A percentile compares a stretch with the other conserved stretches of the same genome.
These are phyloP conservation scores for Lagopus muta DNA, from an alignment of 2,113 vertebrate genomes.

Conservation along the genomic window DNA sequence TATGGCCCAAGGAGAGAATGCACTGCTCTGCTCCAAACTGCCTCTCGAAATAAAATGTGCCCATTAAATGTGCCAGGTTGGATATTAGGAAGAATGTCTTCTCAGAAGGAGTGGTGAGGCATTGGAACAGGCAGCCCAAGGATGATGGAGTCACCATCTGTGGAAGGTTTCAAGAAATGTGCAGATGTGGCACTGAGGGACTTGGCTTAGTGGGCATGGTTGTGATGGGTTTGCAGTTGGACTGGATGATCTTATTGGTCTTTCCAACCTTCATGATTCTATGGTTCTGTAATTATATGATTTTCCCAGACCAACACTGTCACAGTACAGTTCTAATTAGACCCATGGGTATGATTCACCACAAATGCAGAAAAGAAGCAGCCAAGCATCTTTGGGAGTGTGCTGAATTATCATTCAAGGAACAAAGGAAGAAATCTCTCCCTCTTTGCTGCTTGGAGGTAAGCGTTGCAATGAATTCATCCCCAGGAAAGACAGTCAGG, in stretches of 20 bases:
- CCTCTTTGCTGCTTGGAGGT: background rate
- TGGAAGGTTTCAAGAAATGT: too few species aligned
- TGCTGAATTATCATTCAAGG: background rate
- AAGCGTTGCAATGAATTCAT: background rate
- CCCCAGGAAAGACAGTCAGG: background rate
- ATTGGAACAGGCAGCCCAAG: too few species aligned
- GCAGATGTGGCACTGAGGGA: too few species aligned
- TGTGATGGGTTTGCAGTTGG: too few species aligned
- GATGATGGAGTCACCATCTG: too few species aligned
- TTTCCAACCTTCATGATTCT: too few species aligned
- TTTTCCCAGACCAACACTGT: background rate
- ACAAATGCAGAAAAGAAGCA: background rate
- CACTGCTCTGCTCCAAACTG: background rate
- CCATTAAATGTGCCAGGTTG: background rate
- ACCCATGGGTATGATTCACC: background rate
- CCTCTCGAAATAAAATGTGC: background rate
- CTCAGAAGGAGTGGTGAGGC: too few species aligned
- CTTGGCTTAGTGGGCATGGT: too few species aligned
- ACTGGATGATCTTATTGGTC: too few species aligned
- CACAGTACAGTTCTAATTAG: background rate
- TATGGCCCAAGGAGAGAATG: background rate
- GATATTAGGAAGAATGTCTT: too few species aligned
- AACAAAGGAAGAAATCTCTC: background rate
- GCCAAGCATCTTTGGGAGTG: background rate
- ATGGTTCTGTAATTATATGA: too few species aligned